Percentiles rank a stretch among this genome's conserved stretches.
Evolutionary conservation across 2,113 vertebrate species (phyloP).

Genomic region (Brienomyrus brachyistius): DNA sequence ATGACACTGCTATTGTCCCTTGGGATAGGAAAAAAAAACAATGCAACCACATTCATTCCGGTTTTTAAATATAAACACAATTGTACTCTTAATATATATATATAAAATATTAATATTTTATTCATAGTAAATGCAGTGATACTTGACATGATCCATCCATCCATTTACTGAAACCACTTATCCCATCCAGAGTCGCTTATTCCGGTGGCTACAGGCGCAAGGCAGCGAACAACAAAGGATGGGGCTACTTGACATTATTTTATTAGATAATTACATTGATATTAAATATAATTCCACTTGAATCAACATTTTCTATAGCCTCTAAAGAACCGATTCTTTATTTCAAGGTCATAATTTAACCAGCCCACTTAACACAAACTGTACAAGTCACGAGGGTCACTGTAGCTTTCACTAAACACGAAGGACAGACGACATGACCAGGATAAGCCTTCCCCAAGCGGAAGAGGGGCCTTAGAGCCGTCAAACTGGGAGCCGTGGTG

Average conservation of each 20-base stretch:
- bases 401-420: constrained; percentile 4
- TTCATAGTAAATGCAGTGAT: background rate
- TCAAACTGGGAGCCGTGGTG: constrained; percentile 33
- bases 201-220: too few species aligned
- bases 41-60: background rate
- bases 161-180: too few species aligned
- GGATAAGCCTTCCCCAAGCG: constrained; percentile 29
- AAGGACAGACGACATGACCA: constrained; percentile 19
- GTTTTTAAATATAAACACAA: background rate
- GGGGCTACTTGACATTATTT: background rate
- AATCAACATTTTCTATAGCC: background rate
- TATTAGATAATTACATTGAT: background rate
- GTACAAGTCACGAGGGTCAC: background rate
- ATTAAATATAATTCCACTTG: background rate
- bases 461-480: constrained; percentile 32
- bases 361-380: constrained; percentile 2
- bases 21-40: background rate
- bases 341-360: constrained; percentile 16
- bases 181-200: too few species aligned
- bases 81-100: background rate
- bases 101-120: background rate
- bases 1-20: background rate
- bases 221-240: too few species aligned
- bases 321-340: background rate
- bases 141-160: background rate